phyloP scores from a whole-genome alignment of 2,888 invertebrate species.

The Drosophila leonis region DNA sequence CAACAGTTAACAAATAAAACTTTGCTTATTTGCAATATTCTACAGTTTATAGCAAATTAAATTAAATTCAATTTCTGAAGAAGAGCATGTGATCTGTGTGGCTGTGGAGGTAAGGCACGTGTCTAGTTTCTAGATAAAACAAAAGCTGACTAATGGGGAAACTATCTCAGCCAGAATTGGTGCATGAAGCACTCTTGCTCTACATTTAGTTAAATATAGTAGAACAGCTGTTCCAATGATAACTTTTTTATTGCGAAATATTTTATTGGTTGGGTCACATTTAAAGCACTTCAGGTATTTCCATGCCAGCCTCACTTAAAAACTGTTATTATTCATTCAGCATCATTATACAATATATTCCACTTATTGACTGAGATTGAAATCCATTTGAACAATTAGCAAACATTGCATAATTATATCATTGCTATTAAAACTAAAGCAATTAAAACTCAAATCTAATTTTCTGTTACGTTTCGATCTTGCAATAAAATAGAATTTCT shows the following conservation, averaged over 20 bases:
- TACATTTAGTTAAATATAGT: neutral
- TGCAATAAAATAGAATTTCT: conserved; percentile 12
- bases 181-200: neutral
- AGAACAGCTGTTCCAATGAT: conserved; percentile 1
- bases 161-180: neutral
- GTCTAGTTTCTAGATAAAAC: neutral
- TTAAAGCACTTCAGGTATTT: neutral
- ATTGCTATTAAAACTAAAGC: conserved; percentile 4
- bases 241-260: neutral
- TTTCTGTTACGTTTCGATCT: conserved; percentile 13
- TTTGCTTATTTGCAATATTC: neutral
- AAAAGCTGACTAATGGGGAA: neutral
- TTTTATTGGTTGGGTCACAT: neutral
- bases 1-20: neutral
- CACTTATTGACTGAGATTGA: neutral
- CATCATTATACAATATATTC: neutral
- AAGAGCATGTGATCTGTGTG: neutral
- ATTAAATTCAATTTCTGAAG: neutral
- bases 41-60: neutral
- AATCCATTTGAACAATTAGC: neutral
- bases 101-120: neutral
- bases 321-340: neutral
- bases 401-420: conserved; percentile 6
- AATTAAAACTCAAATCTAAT: conserved; percentile 12
- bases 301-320: neutral